Evolutionary conservation across 2,797 vertebrate genomes (phyloP).

Genomic region (Malurus leucopterus): DNA sequence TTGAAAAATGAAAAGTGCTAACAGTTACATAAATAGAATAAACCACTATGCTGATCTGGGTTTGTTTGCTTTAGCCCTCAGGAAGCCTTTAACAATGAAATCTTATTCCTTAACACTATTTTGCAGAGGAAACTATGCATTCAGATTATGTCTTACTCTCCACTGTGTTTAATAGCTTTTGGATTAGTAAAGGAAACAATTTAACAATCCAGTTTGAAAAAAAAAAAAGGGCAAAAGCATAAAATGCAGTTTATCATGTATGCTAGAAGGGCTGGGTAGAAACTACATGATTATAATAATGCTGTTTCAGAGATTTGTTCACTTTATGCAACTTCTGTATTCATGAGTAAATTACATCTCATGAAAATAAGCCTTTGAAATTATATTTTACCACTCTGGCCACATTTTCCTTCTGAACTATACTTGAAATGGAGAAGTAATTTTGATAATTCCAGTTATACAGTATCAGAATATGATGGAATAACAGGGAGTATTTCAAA

Average conservation of each 20-base stretch:
- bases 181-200: not conserved
- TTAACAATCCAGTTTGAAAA: not conserved
- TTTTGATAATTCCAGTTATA: not conserved
- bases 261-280: not conserved
- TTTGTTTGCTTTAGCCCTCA: not conserved
- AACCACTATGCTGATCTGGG: not conserved
- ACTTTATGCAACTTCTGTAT: not conserved
- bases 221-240: not conserved
- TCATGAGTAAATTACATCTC: not conserved
- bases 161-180: not conserved
- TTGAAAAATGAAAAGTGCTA: conserved; percentile 23
- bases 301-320: not conserved
- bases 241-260: not conserved
- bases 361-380: not conserved
- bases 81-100: not conserved
- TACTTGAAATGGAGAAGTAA: not conserved
- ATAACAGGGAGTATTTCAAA: not conserved
- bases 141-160: not conserved
- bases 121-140: not conserved
- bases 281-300: not conserved
- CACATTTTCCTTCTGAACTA: not conserved
- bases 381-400: not conserved
- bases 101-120: not conserved
- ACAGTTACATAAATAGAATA: conserved; percentile 17
- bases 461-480: not conserved